Conservation (phyloP, 2,113 vertebrate species). For the Garra rufa region DNA sequence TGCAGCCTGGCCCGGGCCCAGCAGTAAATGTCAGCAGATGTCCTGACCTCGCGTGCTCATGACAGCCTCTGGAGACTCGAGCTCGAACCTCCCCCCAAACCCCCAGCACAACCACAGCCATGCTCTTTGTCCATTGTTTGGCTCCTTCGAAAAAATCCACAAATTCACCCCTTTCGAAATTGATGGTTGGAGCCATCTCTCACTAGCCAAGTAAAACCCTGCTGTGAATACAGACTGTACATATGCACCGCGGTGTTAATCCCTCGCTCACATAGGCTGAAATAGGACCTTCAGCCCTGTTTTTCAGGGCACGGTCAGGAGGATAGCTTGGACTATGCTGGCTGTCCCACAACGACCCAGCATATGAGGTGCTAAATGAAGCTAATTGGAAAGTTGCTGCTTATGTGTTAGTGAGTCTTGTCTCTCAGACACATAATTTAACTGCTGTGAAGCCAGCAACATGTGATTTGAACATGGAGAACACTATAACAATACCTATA, state of each 20-base stretch:
- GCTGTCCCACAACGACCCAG: constrained; percentile 26
- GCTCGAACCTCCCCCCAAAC: constrained; percentile 64
- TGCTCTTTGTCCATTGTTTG: constrained; percentile 77
- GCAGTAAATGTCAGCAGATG: constrained; percentile 71
- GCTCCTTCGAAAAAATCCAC: constrained; percentile 68
- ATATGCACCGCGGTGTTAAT: constrained; percentile 62
- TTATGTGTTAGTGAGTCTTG: neutral
- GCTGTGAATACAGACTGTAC: constrained; percentile 64
- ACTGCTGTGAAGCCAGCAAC: neutral
- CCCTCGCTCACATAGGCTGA: constrained; percentile 59
- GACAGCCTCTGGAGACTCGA: constrained; percentile 50
- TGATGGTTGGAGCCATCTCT: constrained; percentile 60
- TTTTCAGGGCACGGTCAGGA: constrained; percentile 45
- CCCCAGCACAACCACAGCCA: constrained; percentile 56
- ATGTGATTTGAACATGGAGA: too few species aligned
- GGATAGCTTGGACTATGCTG: constrained; percentile 36
- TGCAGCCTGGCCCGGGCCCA: constrained; percentile 57
- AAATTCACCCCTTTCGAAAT: constrained; percentile 59
- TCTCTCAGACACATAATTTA: neutral
- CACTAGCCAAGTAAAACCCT: constrained; percentile 70
- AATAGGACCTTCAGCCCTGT: constrained; percentile 61
- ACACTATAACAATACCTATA: neutral
- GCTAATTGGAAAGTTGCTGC: constrained; percentile 27
- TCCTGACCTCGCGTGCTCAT: constrained; percentile 69
- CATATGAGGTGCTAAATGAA: constrained; percentile 25